phyloP scores from a whole-genome alignment of 2,797 vertebrate species.

The Bradypodion ventrale region DNA sequence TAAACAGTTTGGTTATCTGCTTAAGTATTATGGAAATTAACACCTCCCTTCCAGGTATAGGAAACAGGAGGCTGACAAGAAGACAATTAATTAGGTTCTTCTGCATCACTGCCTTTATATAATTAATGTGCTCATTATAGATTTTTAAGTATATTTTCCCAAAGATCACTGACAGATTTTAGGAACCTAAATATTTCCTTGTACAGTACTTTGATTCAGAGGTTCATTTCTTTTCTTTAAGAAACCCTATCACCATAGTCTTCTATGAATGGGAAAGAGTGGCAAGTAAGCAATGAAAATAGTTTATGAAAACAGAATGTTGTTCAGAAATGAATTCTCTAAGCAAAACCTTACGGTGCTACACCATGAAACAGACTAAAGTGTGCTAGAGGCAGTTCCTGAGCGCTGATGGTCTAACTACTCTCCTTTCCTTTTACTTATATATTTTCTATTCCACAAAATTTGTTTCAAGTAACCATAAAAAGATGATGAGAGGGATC shows the following conservation, averaged over 20 bases:
- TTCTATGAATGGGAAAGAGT: conserved; percentile 3
- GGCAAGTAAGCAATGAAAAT: conserved; percentile 32
- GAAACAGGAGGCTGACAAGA: conserved; percentile 82
- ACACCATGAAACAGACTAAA: conserved; percentile 18
- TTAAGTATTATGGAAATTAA: conserved; percentile 86
- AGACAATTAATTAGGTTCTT: conserved; percentile 89
- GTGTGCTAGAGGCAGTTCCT: not conserved
- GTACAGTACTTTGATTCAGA: not conserved
- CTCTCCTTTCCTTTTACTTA: not conserved
- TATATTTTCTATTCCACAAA: conserved; percentile 5
- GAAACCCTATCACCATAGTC: not conserved
- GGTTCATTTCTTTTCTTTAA: not conserved
- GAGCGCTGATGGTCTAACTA: not conserved
- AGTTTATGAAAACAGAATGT: conserved; percentile 8
- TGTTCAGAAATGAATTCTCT: conserved; percentile 20
- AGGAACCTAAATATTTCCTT: conserved; percentile 1
- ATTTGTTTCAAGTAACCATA: not conserved
- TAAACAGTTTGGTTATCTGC: conserved; percentile 84
- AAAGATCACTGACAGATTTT: conserved; percentile 2
- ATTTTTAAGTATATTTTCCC: conserved; percentile 68
- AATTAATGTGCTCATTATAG: conserved; percentile 87
- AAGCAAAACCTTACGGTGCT: conserved; percentile 19
- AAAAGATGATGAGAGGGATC: not conserved
- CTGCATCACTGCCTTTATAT: conserved; percentile 81
- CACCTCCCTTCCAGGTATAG: conserved; percentile 84